Evolutionary conservation across 1,140 invertebrate genomes (phyloP).

Genomic region (Medauroidea extradentata): DNA sequence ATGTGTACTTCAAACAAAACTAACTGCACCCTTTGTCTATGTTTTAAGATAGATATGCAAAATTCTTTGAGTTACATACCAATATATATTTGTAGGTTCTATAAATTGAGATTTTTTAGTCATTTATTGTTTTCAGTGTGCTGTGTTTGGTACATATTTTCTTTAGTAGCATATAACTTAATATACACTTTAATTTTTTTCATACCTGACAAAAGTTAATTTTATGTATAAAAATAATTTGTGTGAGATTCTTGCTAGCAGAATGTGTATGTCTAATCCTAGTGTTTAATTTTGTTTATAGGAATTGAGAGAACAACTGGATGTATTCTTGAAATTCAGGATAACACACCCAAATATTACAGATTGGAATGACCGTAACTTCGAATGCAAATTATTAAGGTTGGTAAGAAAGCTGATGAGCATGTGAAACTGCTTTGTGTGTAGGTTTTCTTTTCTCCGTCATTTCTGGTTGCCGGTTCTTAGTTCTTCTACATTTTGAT

Average conservation of each 20-base stretch:
- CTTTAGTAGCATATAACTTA: background rate
- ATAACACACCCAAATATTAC: constrained; percentile 55
- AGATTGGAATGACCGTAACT: constrained; percentile 46
- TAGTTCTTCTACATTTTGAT: too few relatives aligned
- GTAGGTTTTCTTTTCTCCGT: too few relatives aligned
- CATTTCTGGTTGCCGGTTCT: too few relatives aligned
- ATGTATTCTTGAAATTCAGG: constrained; percentile 56
- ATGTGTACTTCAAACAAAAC: too few relatives aligned
- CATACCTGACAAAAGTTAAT: background rate
- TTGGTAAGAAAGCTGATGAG: constrained; percentile 16
- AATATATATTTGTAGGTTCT: too few relatives aligned
- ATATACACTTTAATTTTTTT: background rate
- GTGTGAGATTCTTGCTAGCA: too few relatives aligned
- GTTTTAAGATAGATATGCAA: too few relatives aligned
- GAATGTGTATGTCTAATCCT: too few relatives aligned
- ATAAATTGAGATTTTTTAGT: background rate
- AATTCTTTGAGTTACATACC: too few relatives aligned
- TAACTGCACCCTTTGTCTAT: too few relatives aligned
- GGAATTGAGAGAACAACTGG: constrained; percentile 56
- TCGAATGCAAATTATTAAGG: constrained; percentile 50
- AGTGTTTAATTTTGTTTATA: constrained; percentile 25
- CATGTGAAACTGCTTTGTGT: too few relatives aligned
- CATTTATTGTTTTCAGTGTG: background rate
- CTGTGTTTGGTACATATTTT: background rate
- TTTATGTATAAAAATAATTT: too few relatives aligned